These are phyloP conservation scores for Lutjanus campechanus DNA, from an alignment of 2,797 vertebrate genomes.

Conservation along the genomic window DNA sequence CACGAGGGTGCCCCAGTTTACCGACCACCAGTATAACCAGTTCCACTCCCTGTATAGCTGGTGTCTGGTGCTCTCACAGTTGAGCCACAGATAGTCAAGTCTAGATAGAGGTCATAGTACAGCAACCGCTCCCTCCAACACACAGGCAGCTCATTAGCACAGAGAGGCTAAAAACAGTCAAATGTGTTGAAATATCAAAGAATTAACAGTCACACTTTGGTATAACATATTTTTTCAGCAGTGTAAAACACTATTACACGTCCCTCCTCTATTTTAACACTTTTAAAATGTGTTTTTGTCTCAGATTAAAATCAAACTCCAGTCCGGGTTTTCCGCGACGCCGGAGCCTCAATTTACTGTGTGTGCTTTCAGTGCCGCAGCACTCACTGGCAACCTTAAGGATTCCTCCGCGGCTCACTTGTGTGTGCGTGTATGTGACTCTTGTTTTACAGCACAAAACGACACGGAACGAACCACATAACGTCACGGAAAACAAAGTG, in stretches of 20 bases:
- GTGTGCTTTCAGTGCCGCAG: slow-evolving; percentile 86
- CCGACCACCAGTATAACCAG: slow-evolving; percentile 60
- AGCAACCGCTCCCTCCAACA: slow-evolving; percentile 76
- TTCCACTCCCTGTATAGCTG: slow-evolving; percentile 38
- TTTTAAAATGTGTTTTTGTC: slow-evolving; percentile 67
- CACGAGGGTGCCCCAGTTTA: slow-evolving; percentile 25
- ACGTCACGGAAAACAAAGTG: not conserved
- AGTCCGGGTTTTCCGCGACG: slow-evolving; percentile 77
- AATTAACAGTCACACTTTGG: not conserved
- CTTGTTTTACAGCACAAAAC: slow-evolving; percentile 78
- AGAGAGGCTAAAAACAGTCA: not conserved
- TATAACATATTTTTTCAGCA: not conserved
- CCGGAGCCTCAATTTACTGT: slow-evolving; percentile 89
- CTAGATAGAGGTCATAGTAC: slow-evolving; percentile 86
- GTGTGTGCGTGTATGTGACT: slow-evolving; percentile 83
- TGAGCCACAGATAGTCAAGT: slow-evolving; percentile 76
- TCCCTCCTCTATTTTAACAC: slow-evolving; percentile 22
- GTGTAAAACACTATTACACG: no score
- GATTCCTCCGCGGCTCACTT: slow-evolving; percentile 86
- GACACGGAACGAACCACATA: not conserved
- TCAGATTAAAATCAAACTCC: slow-evolving; percentile 77
- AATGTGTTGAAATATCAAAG: fast-evolving
- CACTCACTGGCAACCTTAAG: slow-evolving; percentile 85
- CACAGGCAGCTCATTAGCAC: slow-evolving; percentile 43
- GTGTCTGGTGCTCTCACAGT: slow-evolving; percentile 62